These are phyloP conservation scores for Furnarius figulus DNA, from an alignment of 2,113 vertebrate genomes.

Conservation along the genomic window DNA sequence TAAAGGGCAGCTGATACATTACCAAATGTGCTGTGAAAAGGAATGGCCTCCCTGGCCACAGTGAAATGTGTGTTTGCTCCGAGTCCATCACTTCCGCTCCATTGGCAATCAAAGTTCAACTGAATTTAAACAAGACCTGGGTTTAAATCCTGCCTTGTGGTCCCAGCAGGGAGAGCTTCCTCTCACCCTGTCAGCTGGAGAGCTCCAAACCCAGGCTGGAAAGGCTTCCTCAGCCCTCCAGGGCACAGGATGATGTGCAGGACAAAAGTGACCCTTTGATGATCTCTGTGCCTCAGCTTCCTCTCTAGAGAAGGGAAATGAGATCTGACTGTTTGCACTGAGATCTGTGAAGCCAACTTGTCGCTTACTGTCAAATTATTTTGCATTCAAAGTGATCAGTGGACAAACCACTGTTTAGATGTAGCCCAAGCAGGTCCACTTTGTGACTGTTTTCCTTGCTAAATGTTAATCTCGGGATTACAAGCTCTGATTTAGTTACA, in stretches of 20 bases:
- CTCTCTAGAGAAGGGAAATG: background rate
- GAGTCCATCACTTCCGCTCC: background rate
- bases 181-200: background rate
- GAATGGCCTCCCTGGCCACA: background rate
- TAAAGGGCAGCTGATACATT: background rate
- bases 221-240: background rate
- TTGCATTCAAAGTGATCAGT: rapidly evolving
- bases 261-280: rapidly evolving
- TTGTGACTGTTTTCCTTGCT: background rate
- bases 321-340: background rate
- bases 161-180: background rate
- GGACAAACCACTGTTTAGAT: background rate
- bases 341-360: background rate
- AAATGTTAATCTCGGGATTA: background rate
- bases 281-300: background rate
- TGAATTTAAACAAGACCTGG: background rate
- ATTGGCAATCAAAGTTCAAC: background rate
- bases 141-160: background rate
- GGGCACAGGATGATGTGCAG: background rate
- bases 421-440: background rate
- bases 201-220: background rate
- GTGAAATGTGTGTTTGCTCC: background rate
- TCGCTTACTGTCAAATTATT: background rate
- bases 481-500: background rate
- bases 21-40: background rate